Evolutionary conservation across 2,113 vertebrate genomes (phyloP).

Genomic region (Dendrocopos noguchii): DNA sequence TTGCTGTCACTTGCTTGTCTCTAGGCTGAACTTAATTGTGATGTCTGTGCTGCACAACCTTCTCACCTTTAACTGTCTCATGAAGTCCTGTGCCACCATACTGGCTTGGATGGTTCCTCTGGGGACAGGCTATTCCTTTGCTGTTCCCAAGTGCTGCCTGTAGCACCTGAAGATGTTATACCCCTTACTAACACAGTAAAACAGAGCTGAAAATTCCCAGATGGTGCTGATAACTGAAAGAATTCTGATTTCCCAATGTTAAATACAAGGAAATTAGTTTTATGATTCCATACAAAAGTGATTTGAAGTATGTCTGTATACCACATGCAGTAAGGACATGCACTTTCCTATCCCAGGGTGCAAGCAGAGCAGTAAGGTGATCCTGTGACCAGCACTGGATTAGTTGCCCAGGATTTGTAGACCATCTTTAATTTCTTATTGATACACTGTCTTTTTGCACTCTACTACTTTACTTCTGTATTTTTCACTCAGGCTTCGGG

Average conservation of each 20-base stretch:
- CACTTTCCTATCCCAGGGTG: background rate
- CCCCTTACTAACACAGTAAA: background rate
- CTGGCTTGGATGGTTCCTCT: background rate
- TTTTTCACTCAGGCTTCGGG: background rate
- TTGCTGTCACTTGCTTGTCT: background rate
- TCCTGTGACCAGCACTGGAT: background rate
- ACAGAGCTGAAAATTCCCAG: background rate
- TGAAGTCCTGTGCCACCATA: background rate
- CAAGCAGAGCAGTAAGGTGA: background rate
- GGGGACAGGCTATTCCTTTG: background rate
- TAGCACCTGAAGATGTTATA: background rate
- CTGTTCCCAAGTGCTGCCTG: background rate
- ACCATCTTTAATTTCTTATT: background rate
- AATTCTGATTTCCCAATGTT: background rate
- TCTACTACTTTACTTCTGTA: background rate
- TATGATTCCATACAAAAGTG: background rate
- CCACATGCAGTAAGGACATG: background rate
- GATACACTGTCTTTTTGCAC: background rate
- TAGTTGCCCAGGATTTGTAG: background rate
- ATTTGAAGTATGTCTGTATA: background rate
- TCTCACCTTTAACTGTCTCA: background rate
- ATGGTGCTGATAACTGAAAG: background rate
- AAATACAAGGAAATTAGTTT: background rate
- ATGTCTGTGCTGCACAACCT: background rate
- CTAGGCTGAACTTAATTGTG: background rate